Evolutionary conservation across 2,888 invertebrate species (phyloP).

Genomic region (Thereva nobilitata): DNA sequence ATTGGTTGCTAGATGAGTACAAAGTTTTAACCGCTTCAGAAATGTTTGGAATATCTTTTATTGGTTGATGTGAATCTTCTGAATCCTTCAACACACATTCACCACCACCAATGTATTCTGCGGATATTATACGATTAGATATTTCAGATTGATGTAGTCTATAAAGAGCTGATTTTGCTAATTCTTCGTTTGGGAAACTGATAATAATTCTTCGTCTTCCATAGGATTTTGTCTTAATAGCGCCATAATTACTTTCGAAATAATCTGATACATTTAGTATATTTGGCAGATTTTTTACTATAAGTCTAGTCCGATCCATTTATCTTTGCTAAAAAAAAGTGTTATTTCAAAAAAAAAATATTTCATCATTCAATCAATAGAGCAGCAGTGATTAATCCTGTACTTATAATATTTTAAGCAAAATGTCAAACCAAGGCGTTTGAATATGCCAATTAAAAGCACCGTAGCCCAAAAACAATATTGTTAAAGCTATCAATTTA

Average conservation of each 20-base stretch:
- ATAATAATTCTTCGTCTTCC: constrained; percentile 30
- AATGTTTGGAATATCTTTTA: constrained; percentile 54
- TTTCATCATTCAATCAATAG: no score
- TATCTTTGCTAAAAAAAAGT: background rate
- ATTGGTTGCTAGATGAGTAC: constrained; percentile 63
- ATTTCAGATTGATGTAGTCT: constrained; percentile 76
- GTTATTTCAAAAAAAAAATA: background rate
- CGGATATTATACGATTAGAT: constrained; percentile 68
- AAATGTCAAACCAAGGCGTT: no score
- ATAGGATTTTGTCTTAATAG: constrained; percentile 18
- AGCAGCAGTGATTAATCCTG: no score
- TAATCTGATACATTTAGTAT: constrained; percentile 14
- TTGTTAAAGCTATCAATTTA: no score
- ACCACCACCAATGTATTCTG: constrained; percentile 67
- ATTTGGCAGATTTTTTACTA: constrained; percentile 38
- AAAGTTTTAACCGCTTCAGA: constrained; percentile 63
- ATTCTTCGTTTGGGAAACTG: constrained; percentile 23
- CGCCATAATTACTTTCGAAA: constrained; percentile 22
- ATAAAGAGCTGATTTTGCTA: constrained; percentile 45
- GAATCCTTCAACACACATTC: constrained; percentile 37
- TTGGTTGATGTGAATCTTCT: constrained; percentile 4
- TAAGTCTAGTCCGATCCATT: constrained; percentile 36
- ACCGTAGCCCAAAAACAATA: no score
- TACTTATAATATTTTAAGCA: no score
- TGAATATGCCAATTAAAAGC: no score